phyloP scores from a whole-genome alignment of 2,113 vertebrate species.

The Pachyramphus minor region DNA sequence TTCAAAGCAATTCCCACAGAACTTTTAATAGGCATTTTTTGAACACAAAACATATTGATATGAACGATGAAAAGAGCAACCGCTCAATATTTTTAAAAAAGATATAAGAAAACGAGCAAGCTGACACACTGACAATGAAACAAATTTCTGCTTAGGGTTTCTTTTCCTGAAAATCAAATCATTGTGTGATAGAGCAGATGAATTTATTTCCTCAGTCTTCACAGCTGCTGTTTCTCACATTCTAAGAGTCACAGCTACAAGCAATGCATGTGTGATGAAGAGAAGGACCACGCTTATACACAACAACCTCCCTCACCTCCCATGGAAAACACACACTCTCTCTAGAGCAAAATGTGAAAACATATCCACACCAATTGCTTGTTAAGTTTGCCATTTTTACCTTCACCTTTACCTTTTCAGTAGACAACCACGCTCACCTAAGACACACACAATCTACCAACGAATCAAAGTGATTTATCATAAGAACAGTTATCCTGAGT shows the following conservation, averaged over 20 bases:
- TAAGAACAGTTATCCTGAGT: neutral
- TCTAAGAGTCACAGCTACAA: neutral
- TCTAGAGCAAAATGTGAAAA: neutral
- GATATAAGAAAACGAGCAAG: neutral
- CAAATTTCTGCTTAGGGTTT: neutral
- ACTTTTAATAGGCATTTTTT: neutral
- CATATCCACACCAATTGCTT: neutral
- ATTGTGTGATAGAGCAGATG: neutral
- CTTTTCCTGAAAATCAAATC: neutral
- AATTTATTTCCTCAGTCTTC: neutral
- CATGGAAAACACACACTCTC: neutral
- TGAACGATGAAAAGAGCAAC: neutral
- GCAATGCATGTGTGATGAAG: rapidly evolving
- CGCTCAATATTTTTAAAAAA: neutral
- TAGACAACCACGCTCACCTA: neutral
- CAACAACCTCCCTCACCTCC: neutral
- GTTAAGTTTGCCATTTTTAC: neutral
- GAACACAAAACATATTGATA: neutral
- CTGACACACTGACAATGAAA: neutral
- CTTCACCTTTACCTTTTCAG: neutral
- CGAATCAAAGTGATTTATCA: neutral
- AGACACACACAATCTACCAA: neutral
- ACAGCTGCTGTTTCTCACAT: neutral
- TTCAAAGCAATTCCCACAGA: neutral
- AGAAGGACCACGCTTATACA: neutral